A percentile compares a stretch with the other conserved stretches of the same genome.
Conservation (phyloP, 1,140 invertebrate species). For the Asobara japonica region DNA sequence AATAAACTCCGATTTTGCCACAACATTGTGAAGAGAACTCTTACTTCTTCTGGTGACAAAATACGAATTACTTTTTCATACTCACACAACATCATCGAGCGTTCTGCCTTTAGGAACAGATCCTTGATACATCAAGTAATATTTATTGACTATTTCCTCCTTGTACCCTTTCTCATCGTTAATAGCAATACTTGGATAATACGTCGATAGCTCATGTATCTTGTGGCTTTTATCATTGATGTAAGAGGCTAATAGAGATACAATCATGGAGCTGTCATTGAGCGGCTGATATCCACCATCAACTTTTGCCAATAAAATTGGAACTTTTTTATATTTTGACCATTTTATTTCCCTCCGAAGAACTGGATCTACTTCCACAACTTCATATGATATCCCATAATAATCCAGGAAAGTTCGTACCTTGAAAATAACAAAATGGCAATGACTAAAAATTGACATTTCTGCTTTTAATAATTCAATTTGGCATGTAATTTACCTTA, state of each 20-base stretch:
- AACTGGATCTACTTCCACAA: constrained; percentile 97
- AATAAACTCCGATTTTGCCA: no score
- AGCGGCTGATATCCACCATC: constrained; percentile 82
- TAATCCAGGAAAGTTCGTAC: constrained; percentile 92
- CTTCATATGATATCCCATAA: constrained; percentile 92
- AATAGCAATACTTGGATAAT: constrained; percentile 81
- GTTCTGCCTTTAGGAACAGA: constrained; percentile 66
- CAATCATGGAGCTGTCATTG: constrained; percentile 93
- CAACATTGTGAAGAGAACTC: no score
- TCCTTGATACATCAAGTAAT: constrained; percentile 90
- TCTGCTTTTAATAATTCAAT: not conserved
- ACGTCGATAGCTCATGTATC: constrained; percentile 79
- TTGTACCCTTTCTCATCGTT: constrained; percentile 76
- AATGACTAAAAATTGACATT: not conserved
- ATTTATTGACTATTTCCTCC: constrained; percentile 91
- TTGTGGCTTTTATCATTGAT: constrained; percentile 73
- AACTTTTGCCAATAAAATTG: constrained; percentile 86
- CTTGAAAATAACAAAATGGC: constrained; percentile 42
- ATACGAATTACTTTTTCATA: no score
- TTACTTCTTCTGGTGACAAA: no score
- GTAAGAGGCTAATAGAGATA: constrained; percentile 86
- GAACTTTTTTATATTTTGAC: constrained; percentile 96
- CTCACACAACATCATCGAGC: constrained; percentile 74
- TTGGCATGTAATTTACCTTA: constrained; percentile 83
- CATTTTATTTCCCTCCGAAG: constrained; percentile 91